Base-by-base conservation (phyloP, 2,797 vertebrate genomes). In the Gorsachius magnificus region DNA sequence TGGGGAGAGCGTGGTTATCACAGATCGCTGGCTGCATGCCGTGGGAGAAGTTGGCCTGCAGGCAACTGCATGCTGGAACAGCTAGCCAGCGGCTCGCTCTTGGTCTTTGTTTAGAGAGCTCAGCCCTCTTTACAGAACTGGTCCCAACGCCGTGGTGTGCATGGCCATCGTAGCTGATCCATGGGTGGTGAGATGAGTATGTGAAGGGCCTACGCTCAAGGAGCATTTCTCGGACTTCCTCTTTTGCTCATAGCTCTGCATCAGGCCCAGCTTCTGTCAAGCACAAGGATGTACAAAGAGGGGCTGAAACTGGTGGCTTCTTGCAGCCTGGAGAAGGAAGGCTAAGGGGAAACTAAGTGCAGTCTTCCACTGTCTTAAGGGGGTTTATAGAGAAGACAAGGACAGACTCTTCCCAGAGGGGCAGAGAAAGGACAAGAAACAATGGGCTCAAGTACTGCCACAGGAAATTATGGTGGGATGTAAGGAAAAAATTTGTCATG, bases 31-130 rank as follows among this genome's bases (percentile, higher is more conserved):
- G 53, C 50, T 48, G 19, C 29, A 2, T 7, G 68, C 54, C 22
- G 4, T 20, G 22, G 65, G 22, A 87, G 31, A 72, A 72, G 63
- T 33, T 36, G 41, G 22, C 50, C 58, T 28, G 5, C 10, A 69
- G 66, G 26, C 68, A 93, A 18, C 54, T 19, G 84, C 0, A 0
- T n/a, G 33, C 38, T 45, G 18, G 19, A 46, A 25, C 41, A 61
- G 54, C 16, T 33, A 9, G 0, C 24, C 36, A 70, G 38, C 1
- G 5, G 29, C 58, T 61, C 0, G 0, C 31, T 71, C 71, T 76
- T 56, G 28, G 53, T 61, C 43, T 69, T 72, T 2, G 0, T 76
- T 79, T 58, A 35, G 60, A 57, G 50, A 43, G 17, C 54, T 78
- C 29, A 11, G 16, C 25, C 68, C n/a, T 72, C 35, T 45, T 81